Evolutionary conservation across 2,797 vertebrate genomes (phyloP).

Genomic region (Clamator glandarius): DNA sequence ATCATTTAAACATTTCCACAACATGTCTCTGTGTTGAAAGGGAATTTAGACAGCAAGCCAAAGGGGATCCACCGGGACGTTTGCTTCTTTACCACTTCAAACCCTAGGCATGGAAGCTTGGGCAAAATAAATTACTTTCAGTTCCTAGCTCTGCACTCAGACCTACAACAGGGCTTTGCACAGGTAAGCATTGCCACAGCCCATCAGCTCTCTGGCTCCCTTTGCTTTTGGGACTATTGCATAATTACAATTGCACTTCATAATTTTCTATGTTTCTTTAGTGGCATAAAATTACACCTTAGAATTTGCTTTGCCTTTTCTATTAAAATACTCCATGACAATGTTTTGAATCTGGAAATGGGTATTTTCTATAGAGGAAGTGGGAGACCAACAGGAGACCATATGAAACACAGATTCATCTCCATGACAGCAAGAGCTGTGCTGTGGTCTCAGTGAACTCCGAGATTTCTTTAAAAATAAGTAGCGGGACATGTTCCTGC

Average conservation of each 20-base stretch:
- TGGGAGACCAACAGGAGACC: neutral
- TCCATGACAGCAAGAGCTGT: neutral
- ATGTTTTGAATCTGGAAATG: neutral
- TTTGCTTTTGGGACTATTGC: neutral
- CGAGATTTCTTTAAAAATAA: neutral
- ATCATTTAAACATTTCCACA: neutral
- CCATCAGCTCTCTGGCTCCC: fast-evolving
- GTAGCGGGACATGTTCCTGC: neutral
- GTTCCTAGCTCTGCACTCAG: no score
- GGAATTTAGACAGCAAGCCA: neutral
- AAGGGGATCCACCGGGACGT: neutral
- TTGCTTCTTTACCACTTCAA: neutral
- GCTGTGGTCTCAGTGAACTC: neutral
- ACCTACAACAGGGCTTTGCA: neutral
- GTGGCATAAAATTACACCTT: neutral
- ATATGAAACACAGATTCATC: neutral
- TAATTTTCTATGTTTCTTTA: neutral
- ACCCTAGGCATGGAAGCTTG: neutral
- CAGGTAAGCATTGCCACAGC: fast-evolving
- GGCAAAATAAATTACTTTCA: neutral
- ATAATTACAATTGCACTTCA: neutral
- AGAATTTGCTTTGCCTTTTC: neutral
- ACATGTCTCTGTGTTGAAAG: neutral
- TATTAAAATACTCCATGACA: neutral
- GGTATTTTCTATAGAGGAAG: neutral